Percentiles rank a stretch among this genome's conserved stretches.
Conservation (phyloP, 2,888 invertebrate species). For the Macrophya alboannulata region DNA sequence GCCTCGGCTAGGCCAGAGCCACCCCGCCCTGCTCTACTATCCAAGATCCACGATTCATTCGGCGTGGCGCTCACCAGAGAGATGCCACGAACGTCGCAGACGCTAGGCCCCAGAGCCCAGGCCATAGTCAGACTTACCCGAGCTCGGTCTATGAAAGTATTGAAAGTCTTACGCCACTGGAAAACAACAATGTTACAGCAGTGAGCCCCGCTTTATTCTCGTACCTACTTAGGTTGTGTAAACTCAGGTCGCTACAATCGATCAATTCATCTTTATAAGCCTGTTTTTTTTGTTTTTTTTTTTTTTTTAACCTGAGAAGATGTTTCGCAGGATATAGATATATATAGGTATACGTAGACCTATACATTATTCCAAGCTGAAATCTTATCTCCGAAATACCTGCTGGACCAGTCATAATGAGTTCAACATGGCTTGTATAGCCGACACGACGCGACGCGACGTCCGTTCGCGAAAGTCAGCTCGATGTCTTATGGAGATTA, state of each 20-base stretch:
- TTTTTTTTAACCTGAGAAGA: slow-evolving; percentile 9
- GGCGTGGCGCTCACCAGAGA: slow-evolving; percentile 51
- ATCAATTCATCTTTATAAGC: slow-evolving; percentile 46
- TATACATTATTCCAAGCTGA: background rate
- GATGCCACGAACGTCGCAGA: slow-evolving; percentile 46
- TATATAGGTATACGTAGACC: background rate
- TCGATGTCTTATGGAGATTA: slow-evolving; percentile 46
- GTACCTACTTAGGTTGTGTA: slow-evolving; percentile 51
- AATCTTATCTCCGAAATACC: slow-evolving; percentile 51
- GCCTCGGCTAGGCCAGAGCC: slow-evolving; percentile 62
- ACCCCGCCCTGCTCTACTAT: slow-evolving; percentile 66
- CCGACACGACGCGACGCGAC: slow-evolving; percentile 14
- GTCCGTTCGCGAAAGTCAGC: slow-evolving; percentile 52
- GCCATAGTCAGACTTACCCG: background rate
- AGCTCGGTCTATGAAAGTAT: background rate
- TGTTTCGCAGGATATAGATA: slow-evolving; percentile 16
- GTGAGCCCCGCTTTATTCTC: slow-evolving; percentile 47
- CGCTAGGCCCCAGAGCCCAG: background rate
- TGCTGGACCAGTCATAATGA: slow-evolving; percentile 46
- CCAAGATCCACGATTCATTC: slow-evolving; percentile 54
- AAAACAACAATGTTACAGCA: slow-evolving; percentile 48
- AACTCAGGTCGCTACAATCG: slow-evolving; percentile 40
- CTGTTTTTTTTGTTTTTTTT: background rate
- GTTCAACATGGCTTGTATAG: slow-evolving; percentile 28
- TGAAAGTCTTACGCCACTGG: slow-evolving; percentile 53